Conservation (phyloP, 2,888 invertebrate genomes). For the Cephus sareptanus region DNA sequence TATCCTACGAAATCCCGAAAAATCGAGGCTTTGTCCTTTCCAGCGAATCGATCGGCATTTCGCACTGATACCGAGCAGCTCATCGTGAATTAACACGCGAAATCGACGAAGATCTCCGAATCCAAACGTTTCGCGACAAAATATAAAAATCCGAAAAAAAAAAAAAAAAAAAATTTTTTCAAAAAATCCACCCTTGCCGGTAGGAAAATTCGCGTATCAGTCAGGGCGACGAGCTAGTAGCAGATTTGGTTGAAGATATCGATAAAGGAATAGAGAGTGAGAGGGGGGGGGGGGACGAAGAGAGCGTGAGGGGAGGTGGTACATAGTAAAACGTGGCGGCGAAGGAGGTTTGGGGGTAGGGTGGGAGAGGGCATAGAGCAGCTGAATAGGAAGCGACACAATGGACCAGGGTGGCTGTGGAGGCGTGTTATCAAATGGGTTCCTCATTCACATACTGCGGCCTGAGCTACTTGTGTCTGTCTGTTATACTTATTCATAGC, state of each 20-base stretch:
- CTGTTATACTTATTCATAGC: constrained; percentile 66
- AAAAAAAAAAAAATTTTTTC: too few species aligned
- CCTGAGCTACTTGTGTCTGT: constrained; percentile 64
- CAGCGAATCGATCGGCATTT: too few species aligned
- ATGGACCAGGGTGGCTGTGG: constrained; percentile 65
- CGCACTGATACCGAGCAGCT: too few species aligned
- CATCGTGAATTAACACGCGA: too few species aligned
- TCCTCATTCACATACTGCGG: constrained; percentile 66
- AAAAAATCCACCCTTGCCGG: too few species aligned
- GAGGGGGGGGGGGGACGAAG: constrained; percentile 31
- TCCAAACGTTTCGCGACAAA: too few species aligned
- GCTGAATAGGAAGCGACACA: constrained; percentile 66
- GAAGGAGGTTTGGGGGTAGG: constrained; percentile 26
- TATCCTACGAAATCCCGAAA: constrained; percentile 43
- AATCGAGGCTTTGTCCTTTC: constrained; percentile 39
- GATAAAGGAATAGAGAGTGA: constrained; percentile 19
- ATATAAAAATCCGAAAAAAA: too few species aligned
- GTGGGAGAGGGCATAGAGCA: constrained; percentile 59
- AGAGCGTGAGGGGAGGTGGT: constrained; percentile 16
- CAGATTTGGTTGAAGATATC: constrained; percentile 55
- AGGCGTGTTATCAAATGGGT: constrained; percentile 67
- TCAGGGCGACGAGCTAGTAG: constrained; percentile 31
- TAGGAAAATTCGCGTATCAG: too few species aligned
- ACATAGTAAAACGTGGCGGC: constrained; percentile 23
- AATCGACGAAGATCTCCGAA: too few species aligned